Conservation (phyloP, 1,140 invertebrate species). For the Eufriesea mexicana region DNA sequence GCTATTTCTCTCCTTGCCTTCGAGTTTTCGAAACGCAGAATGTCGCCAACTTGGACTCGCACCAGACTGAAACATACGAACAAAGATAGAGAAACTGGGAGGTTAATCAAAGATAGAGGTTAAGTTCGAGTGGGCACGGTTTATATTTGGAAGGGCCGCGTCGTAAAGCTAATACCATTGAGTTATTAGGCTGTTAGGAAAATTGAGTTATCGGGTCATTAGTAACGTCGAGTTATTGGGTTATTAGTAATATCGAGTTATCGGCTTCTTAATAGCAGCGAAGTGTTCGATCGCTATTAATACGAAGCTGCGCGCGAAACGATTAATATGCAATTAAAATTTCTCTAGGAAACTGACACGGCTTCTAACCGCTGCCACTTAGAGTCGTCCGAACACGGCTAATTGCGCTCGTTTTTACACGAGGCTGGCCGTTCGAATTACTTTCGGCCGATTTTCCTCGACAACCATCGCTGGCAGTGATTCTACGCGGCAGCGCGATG, state of each 20-base stretch:
- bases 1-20: neutral
- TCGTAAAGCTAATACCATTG: neutral
- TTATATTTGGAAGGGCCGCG: neutral
- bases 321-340: conserved; percentile 5
- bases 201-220: conserved; percentile 30
- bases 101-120: neutral
- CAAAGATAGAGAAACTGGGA: neutral
- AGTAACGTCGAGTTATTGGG: conserved; percentile 15
- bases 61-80: too few species aligned
- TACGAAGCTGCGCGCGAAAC: too few species aligned
- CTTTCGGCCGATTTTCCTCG: neutral
- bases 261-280: conserved; percentile 33
- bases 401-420: neutral
- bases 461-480: neutral
- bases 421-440: neutral
- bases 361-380: neutral
- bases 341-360: neutral
- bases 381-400: neutral
- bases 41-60: too few species aligned
- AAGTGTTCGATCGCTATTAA: conserved; percentile 10
- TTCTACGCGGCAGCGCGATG: neutral
- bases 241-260: conserved; percentile 33
- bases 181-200: conserved; percentile 13
- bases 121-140: neutral
- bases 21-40: neutral